phyloP scores from a whole-genome alignment of 2,888 invertebrate genomes.

The Nomada ruficornis region DNA sequence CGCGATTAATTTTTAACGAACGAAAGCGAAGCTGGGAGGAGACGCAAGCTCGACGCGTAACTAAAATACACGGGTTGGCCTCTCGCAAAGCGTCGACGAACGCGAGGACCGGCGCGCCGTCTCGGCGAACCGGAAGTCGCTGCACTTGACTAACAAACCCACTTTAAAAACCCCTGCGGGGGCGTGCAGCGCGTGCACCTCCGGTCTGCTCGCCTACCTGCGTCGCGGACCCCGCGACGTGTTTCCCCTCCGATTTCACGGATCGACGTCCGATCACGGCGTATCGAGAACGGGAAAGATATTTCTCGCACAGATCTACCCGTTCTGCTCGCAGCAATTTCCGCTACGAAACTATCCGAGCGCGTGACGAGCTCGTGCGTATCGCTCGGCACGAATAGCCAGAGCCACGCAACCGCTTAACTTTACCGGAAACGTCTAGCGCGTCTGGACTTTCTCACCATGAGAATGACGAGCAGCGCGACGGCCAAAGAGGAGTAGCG shows the following conservation, averaged over 20 bases:
- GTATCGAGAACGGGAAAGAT: too few relatives aligned
- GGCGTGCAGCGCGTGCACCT: slow-evolving; percentile 42
- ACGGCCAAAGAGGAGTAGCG: not conserved
- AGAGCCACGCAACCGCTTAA: slow-evolving; percentile 48
- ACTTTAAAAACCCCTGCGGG: slow-evolving; percentile 52
- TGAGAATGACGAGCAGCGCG: slow-evolving; percentile 8
- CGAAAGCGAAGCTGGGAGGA: too few relatives aligned
- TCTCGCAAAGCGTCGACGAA: too few relatives aligned
- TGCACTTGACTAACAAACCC: slow-evolving; percentile 48
- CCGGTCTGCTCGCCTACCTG: not conserved
- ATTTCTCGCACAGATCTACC: too few relatives aligned
- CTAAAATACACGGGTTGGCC: too few relatives aligned
- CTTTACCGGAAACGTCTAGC: slow-evolving; percentile 61
- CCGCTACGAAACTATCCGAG: too few relatives aligned
- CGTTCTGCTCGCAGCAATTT: too few relatives aligned
- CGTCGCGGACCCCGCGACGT: slow-evolving; percentile 10
- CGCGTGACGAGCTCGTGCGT: slow-evolving; percentile 9
- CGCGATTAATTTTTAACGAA: not conserved
- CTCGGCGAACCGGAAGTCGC: slow-evolving; percentile 52
- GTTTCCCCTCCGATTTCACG: not conserved
- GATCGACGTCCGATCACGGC: too few relatives aligned
- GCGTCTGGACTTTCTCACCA: slow-evolving; percentile 68
- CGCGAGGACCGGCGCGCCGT: slow-evolving; percentile 15
- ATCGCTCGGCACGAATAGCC: slow-evolving; percentile 10
- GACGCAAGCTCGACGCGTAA: too few relatives aligned